These are phyloP conservation scores for Pollenia amentaria DNA, from an alignment of 2,888 invertebrate species.

Conservation along the genomic window DNA sequence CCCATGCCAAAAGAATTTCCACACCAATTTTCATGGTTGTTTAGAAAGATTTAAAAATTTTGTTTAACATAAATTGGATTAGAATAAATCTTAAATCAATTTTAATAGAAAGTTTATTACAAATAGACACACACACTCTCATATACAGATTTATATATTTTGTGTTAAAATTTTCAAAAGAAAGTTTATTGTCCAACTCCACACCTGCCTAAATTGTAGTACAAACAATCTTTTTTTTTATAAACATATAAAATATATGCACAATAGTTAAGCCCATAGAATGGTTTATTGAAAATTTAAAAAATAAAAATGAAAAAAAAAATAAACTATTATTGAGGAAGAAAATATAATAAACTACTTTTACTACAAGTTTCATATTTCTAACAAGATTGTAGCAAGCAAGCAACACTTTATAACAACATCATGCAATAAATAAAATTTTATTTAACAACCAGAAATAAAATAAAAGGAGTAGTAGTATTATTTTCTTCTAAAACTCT, in stretches of 20 bases:
- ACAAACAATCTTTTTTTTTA: constrained; percentile 32
- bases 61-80: constrained; percentile 55
- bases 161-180: constrained; percentile 47
- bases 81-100: constrained; percentile 66
- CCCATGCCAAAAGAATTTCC: constrained; percentile 43
- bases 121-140: background rate
- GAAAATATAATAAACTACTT: constrained; percentile 68
- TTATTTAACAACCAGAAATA: constrained; percentile 48
- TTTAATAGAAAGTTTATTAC: constrained; percentile 52
- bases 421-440: constrained; percentile 65
- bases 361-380: constrained; percentile 74
- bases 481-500: constrained; percentile 52
- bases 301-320: constrained; percentile 3
- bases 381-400: constrained; percentile 68
- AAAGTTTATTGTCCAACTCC: constrained; percentile 65
- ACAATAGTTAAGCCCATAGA: constrained; percentile 46
- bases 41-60: constrained; percentile 33
- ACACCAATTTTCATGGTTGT: constrained; percentile 33
- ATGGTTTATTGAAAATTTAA: constrained; percentile 39
- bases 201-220: constrained; percentile 70
- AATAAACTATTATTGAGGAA: constrained; percentile 36
- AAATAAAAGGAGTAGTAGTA: constrained; percentile 53
- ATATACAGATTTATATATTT: background rate
- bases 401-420: constrained; percentile 27
- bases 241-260: constrained; percentile 5